Evolutionary conservation across 2,113 vertebrate genomes (phyloP).

Genomic region (Myotis brandtii): DNA sequence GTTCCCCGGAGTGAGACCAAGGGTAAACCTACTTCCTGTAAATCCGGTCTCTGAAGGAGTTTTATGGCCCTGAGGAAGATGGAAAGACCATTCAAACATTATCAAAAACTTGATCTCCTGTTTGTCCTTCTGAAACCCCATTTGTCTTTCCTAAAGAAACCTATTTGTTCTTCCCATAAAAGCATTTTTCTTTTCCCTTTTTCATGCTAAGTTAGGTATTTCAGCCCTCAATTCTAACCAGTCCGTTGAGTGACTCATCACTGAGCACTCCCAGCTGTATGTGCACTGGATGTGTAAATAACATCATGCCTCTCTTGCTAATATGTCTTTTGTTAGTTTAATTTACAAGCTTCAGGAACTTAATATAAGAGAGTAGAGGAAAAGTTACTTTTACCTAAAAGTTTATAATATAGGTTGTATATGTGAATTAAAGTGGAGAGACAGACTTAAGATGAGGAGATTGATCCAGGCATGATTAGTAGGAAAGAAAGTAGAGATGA

Average conservation of each 20-base stretch:
- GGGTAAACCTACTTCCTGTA: not conserved
- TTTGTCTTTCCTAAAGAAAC: not conserved
- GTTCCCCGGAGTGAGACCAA: not conserved
- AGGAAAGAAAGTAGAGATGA: not conserved
- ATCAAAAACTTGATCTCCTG: not conserved
- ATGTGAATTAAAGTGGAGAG: not conserved
- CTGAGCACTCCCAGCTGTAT: not conserved
- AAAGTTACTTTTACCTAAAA: not conserved
- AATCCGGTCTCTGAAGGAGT: no score
- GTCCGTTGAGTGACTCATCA: not conserved
- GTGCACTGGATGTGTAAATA: accelerated
- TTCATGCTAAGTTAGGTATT: not conserved
- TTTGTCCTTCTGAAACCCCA: not conserved
- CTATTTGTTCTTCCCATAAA: not conserved
- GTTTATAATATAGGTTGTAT: not conserved
- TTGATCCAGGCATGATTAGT: not conserved
- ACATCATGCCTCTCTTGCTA: not conserved
- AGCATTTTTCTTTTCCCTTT: not conserved
- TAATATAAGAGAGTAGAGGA: not conserved
- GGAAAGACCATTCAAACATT: not conserved
- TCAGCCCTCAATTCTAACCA: not conserved
- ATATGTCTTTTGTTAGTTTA: not conserved
- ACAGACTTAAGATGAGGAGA: not conserved
- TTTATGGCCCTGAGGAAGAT: not conserved
- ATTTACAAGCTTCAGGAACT: not conserved